A percentile compares a stretch with the other conserved stretches of the same genome.
Conservation (phyloP, 2,113 vertebrate species). For the Bos indicus region DNA sequence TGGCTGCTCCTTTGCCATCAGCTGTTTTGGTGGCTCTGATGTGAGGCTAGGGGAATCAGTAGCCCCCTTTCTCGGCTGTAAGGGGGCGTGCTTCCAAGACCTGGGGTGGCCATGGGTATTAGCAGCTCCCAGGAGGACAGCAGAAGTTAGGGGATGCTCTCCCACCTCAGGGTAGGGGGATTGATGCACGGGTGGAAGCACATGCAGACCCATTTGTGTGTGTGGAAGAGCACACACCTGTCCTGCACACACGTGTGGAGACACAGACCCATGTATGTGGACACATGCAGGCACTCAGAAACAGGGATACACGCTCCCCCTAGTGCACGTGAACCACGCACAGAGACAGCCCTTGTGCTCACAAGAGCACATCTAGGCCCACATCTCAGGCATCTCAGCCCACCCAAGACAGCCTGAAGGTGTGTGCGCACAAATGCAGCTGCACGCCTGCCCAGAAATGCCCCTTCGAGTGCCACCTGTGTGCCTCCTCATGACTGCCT, state of each 20-base stretch:
- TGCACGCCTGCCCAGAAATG: background rate
- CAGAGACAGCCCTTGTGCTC: background rate
- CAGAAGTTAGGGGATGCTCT: background rate
- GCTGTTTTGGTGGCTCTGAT: background rate
- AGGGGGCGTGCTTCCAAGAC: background rate
- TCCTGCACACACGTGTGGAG: background rate
- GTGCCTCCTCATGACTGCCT: background rate
- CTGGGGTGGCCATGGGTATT: background rate
- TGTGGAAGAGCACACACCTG: background rate
- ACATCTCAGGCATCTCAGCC: background rate
- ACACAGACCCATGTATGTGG: background rate
- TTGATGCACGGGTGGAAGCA: accelerated
- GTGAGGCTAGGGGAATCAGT: background rate
- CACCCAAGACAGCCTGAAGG: background rate
- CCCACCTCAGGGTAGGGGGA: background rate
- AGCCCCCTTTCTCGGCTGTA: background rate
- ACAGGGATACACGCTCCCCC: accelerated
- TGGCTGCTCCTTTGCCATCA: background rate
- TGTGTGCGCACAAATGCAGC: too few relatives aligned
- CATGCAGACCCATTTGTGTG: background rate
- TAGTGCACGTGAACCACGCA: accelerated
- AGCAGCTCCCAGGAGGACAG: too few relatives aligned
- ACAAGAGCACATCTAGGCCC: background rate
- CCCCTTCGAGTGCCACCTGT: background rate
- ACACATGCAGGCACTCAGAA: background rate